A percentile compares a stretch with the other conserved stretches of the same genome.
Conservation (phyloP, 2,113 vertebrate genomes). For the Atlantisia rogersi region DNA sequence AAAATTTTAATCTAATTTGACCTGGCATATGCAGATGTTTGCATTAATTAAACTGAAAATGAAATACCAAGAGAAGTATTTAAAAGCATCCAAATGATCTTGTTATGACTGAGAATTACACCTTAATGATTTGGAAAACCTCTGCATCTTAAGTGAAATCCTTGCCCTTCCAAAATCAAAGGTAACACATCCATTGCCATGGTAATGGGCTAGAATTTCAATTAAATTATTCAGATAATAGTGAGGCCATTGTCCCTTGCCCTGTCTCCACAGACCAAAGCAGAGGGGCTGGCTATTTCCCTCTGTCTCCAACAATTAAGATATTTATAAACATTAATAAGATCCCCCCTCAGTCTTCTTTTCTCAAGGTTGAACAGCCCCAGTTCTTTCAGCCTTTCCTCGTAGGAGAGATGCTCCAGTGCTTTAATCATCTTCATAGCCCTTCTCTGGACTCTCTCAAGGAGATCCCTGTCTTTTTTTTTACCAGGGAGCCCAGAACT, state of each 20-base stretch:
- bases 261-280: too few relatives aligned
- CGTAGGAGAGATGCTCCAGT: too few relatives aligned
- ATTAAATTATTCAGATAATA: background rate
- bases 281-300: too few relatives aligned
- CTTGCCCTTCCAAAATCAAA: background rate
- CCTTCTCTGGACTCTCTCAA: too few relatives aligned
- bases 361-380: too few relatives aligned
- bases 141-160: background rate
- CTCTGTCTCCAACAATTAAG: too few relatives aligned
- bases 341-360: too few relatives aligned
- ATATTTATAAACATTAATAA: too few relatives aligned
- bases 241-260: background rate
- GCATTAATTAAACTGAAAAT: background rate
- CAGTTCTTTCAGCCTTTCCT: too few relatives aligned
- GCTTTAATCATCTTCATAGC: too few relatives aligned
- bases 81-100: background rate
- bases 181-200: background rate
- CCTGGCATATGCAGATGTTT: background rate
- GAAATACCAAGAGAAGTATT: background rate
- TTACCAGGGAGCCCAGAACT: too few relatives aligned
- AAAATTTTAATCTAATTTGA: background rate
- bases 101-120: background rate
- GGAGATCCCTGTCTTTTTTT: too few relatives aligned
- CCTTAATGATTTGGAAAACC: background rate
- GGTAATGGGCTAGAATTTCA: background rate